Percentiles rank a stretch among this genome's conserved stretches.
These are phyloP conservation scores for Diorhabda carinulata DNA, from an alignment of 1,140 invertebrate genomes.

Conservation along the genomic window DNA sequence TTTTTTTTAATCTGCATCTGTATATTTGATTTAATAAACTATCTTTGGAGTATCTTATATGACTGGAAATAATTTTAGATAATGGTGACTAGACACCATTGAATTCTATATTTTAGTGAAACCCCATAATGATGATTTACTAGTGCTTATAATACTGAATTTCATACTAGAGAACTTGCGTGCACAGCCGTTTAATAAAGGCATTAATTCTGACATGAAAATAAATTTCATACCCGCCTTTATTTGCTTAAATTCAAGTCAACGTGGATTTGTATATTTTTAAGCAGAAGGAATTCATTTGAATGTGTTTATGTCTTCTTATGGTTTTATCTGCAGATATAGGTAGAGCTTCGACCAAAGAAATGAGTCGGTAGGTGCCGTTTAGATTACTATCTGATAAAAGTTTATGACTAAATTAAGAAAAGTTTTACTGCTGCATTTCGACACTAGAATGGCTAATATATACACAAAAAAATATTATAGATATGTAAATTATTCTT, in stretches of 20 bases:
- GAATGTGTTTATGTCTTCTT: not conserved
- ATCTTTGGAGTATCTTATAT: too few species aligned
- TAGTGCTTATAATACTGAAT: not conserved
- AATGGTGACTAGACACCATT: too few species aligned
- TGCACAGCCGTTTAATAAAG: not conserved
- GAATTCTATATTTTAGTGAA: too few species aligned
- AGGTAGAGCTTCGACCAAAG: not conserved
- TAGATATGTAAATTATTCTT: too few species aligned
- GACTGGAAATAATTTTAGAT: too few species aligned
- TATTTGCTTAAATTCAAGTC: not conserved
- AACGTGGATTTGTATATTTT: not conserved
- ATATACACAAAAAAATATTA: too few species aligned
- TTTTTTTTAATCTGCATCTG: too few species aligned
- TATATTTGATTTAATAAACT: too few species aligned
- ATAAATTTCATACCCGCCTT: not conserved
- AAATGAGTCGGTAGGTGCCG: not conserved
- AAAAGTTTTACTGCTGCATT: not conserved
- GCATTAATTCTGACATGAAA: not conserved
- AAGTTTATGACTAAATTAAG: slow-evolving; percentile 1
- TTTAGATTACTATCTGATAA: not conserved
- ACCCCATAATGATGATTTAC: too few species aligned
- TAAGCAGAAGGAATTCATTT: not conserved
- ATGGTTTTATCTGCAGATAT: not conserved
- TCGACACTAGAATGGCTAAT: not conserved
- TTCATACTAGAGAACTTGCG: not conserved